These are phyloP conservation scores for Anthoptus insignis DNA, from an alignment of 2,888 invertebrate species.

Conservation along the genomic window DNA sequence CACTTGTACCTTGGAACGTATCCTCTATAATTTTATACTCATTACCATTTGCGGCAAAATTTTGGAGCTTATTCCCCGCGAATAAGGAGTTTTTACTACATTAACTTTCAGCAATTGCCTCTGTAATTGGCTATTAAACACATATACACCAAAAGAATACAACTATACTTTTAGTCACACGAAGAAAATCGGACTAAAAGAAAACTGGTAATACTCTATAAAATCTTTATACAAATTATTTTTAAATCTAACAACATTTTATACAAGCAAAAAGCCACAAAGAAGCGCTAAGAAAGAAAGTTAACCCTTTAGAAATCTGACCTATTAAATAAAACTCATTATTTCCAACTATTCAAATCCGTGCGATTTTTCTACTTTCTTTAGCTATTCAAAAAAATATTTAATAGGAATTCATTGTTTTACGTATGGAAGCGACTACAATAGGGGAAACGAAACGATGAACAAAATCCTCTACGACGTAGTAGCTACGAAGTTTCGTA, in stretches of 20 bases:
- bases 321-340: slow-evolving; percentile 35
- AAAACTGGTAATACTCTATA: neutral
- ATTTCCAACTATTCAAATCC: slow-evolving; percentile 25
- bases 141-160: no score
- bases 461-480: slow-evolving; percentile 42
- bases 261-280: slow-evolving; percentile 18
- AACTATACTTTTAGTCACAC: no score
- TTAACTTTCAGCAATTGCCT: no score
- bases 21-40: no score
- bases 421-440: slow-evolving; percentile 28
- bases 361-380: slow-evolving; percentile 20
- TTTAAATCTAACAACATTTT: neutral
- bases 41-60: no score
- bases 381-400: slow-evolving; percentile 28
- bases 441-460: slow-evolving; percentile 23
- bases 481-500: slow-evolving; percentile 61
- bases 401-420: slow-evolving; percentile 34
- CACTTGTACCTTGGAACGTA: no score
- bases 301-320: slow-evolving; percentile 14
- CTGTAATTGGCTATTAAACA: no score
- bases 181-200: no score
- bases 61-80: no score
- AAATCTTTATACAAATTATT: neutral
- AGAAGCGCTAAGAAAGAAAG: slow-evolving; percentile 10
- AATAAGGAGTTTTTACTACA: no score